These are phyloP conservation scores for Perizoma affinitatum DNA, from an alignment of 2,888 invertebrate genomes.

Conservation along the genomic window DNA sequence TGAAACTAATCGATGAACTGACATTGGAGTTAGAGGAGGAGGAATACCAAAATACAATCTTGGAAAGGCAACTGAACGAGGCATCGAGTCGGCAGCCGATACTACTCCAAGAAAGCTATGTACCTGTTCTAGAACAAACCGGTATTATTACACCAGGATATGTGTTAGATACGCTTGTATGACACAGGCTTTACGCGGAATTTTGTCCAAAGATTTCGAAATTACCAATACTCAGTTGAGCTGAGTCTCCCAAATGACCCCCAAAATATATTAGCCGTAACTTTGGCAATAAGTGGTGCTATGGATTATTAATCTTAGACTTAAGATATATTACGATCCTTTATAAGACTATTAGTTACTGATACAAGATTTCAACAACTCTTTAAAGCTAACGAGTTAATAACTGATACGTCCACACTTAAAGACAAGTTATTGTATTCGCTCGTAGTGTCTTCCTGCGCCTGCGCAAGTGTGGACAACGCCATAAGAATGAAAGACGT, in stretches of 20 bases:
- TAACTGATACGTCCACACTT: no score
- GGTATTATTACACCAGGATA: slow-evolving; percentile 56
- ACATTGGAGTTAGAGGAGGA: slow-evolving; percentile 81
- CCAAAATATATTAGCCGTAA: slow-evolving; percentile 10
- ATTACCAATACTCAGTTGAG: slow-evolving; percentile 35
- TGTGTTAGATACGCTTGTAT: slow-evolving; percentile 78
- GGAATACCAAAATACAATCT: slow-evolving; percentile 74
- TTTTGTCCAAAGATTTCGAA: slow-evolving; percentile 45
- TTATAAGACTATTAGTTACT: no score
- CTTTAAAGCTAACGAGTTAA: no score
- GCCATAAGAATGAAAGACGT: no score
- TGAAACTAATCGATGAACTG: slow-evolving; percentile 81
- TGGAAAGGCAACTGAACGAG: slow-evolving; percentile 77
- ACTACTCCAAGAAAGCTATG: slow-evolving; percentile 73
- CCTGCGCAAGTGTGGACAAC: no score
- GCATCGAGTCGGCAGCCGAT: slow-evolving; percentile 77
- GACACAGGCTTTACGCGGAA: slow-evolving; percentile 53
- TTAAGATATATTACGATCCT: background rate
- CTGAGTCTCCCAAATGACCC: slow-evolving; percentile 16
- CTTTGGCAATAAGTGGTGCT: slow-evolving; percentile 43
- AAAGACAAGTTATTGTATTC: no score
- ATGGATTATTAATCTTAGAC: slow-evolving; percentile 23
- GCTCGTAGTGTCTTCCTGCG: no score
- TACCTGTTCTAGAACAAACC: slow-evolving; percentile 72
- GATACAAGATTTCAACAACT: no score